Evolutionary conservation across 2,113 vertebrate genomes (phyloP).

Genomic region (Opisthocomus hoazin): DNA sequence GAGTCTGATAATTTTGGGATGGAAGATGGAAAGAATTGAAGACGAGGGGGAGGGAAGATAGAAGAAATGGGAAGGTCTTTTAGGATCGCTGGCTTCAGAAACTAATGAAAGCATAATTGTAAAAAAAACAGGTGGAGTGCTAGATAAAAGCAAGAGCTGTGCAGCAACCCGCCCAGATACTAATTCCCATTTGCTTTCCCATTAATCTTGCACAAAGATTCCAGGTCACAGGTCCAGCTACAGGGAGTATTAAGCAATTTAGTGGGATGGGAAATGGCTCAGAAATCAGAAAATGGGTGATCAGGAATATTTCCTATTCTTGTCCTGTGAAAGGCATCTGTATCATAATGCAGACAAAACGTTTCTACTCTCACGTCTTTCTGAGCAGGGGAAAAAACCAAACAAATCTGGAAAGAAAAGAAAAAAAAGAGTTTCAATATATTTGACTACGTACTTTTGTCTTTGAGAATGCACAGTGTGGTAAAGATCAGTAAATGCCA

Average conservation of each 20-base stretch:
- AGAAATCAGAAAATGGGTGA: slow-evolving; percentile 27
- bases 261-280: neutral
- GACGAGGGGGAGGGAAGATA: neutral
- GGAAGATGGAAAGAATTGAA: slow-evolving; percentile 8
- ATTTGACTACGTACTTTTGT: neutral
- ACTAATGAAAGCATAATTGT: slow-evolving; percentile 52
- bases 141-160: slow-evolving; percentile 58
- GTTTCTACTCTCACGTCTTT: neutral
- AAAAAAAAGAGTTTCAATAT: neutral
- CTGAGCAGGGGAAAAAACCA: neutral
- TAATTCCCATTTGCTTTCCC: slow-evolving; percentile 66
- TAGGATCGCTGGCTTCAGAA: slow-evolving; percentile 37
- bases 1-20: slow-evolving; percentile 48
- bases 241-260: slow-evolving; percentile 64
- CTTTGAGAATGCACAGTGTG: neutral
- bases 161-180: slow-evolving; percentile 41
- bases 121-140: slow-evolving; percentile 57
- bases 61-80: slow-evolving; percentile 31
- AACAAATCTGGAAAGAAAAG: neutral
- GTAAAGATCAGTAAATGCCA: slow-evolving; percentile 23
- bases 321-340: neutral
- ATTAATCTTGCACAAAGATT: slow-evolving; percentile 68
- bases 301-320: neutral
- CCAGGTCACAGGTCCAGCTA: slow-evolving; percentile 52
- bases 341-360: neutral